Base-by-base conservation (phyloP, 2,888 invertebrate genomes). In the Diogma glabrata region DNA sequence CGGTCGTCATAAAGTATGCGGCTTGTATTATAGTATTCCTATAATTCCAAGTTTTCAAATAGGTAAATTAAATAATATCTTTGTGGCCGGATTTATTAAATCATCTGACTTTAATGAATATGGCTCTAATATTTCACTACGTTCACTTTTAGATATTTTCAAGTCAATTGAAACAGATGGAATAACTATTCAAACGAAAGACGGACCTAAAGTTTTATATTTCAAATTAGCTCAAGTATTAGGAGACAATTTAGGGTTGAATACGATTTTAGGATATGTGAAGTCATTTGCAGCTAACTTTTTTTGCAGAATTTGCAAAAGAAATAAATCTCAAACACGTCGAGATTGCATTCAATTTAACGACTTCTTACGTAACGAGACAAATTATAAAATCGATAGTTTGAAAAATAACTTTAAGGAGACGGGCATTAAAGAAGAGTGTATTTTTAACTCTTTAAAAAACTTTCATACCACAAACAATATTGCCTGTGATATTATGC, bases 321-420 rank as follows among this genome's bases (percentile, higher is more conserved):
- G 33, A 16, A 33, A 33, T 12, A 38, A 38, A 38, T 38, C 38
- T 38, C 38, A 38, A 19, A 38, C 19, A 17, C 16, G 38, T 16
- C 38, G 19, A 38, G 38, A 38, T 38, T 38, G 38, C 19, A 38
- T 16, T 38, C 38, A 38, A 19, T 38, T 38, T 38, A 38, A 38
- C 19, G 38, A 14, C 16, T 38, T 38, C 19, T 17, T 38, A 19
- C 38, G 38, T 16, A 38, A 38, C 6, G 38, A 38, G 38, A 19
- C 16, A 38, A 38, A 38, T 38, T 38, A 38, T 38, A 38, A 16
- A 38, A 19, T 38, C 38, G 38, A 38, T 8, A 38, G 16, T 4
- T 38, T 38, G 19, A 16, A 38, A 38, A 38, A 38, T 19, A 38
- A 38, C 38, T 5, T 38, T 17, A 16, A 38, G 38, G 38, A 38